A percentile compares a stretch with the other conserved stretches of the same genome.
Conservation (phyloP, 2,888 invertebrate genomes). For the Sphaerophoria rueppellii region DNA sequence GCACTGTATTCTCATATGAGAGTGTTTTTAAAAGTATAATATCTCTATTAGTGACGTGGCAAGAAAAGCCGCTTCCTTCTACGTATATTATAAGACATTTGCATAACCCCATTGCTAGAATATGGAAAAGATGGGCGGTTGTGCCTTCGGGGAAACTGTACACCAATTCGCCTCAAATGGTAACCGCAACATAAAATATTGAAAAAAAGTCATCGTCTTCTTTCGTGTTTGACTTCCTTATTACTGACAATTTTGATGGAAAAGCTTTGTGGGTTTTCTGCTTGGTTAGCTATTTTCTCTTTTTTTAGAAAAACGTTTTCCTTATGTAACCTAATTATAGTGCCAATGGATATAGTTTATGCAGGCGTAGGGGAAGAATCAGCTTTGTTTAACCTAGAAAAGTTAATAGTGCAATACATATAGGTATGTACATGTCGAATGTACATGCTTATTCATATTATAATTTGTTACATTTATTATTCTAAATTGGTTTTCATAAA, state of each 20-base stretch:
- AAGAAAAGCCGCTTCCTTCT: conserved; percentile 30
- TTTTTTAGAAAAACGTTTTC: too few species aligned
- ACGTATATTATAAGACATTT: conserved; percentile 27
- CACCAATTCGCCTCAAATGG: conserved; percentile 47
- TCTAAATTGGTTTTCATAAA: too few species aligned
- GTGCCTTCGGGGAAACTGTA: conserved; percentile 15
- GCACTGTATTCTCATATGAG: background rate
- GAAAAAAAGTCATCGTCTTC: conserved; percentile 13
- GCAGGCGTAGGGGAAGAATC: too few species aligned
- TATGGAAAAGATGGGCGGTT: background rate
- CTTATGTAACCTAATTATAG: conserved; percentile 22
- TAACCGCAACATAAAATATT: conserved; percentile 64
- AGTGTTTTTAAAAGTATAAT: conserved; percentile 13
- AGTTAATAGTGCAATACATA: too few species aligned
- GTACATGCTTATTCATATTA: too few species aligned
- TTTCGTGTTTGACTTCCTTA: conserved; percentile 54
- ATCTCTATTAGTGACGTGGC: conserved; percentile 40
- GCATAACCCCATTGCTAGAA: conserved; percentile 42
- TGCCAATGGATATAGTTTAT: too few species aligned
- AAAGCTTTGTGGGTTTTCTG: conserved; percentile 36
- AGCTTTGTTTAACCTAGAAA: too few species aligned
- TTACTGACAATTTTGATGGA: conserved; percentile 52
- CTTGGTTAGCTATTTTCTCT: conserved; percentile 9
- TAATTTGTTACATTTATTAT: too few species aligned
- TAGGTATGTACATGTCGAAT: too few species aligned